Evolutionary conservation across 1,140 invertebrate genomes (phyloP).

Genomic region (Leptinotarsa lineolata): DNA sequence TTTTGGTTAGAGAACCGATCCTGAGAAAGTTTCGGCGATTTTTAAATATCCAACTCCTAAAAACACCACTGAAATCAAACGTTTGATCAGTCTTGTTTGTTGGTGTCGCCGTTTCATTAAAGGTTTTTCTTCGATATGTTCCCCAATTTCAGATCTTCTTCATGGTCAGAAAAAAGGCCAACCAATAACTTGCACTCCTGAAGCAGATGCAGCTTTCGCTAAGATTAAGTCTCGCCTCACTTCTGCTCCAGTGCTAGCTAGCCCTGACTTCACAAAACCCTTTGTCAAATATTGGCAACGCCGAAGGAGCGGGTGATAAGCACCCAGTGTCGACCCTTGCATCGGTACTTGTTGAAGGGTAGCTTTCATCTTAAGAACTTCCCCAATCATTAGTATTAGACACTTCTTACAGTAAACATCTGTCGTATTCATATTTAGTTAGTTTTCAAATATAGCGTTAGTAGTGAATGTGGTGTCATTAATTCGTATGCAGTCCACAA

Average conservation of each 20-base stretch:
- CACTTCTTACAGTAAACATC: no score
- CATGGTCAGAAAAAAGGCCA: slow-evolving; percentile 22
- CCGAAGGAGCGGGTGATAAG: no score
- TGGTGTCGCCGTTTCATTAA: slow-evolving; percentile 32
- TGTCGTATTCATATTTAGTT: no score
- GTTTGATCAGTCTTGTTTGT: slow-evolving; percentile 25
- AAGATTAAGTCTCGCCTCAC: slow-evolving; percentile 1
- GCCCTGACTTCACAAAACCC: slow-evolving; percentile 25
- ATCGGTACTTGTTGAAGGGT: no score
- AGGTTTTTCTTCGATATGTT: slow-evolving; percentile 17
- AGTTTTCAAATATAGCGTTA: no score
- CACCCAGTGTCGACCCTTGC: no score
- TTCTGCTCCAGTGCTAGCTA: slow-evolving; percentile 21
- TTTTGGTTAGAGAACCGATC: slow-evolving; percentile 22
- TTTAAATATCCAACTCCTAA: slow-evolving; percentile 47
- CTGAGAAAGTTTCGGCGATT: slow-evolving; percentile 41
- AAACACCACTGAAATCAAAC: slow-evolving; percentile 36
- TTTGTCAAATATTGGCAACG: no score
- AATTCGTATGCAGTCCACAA: no score
- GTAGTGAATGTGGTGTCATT: no score
- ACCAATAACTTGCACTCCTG: slow-evolving; percentile 1
- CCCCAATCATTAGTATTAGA: no score
- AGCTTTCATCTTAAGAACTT: no score
- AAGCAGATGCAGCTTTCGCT: slow-evolving; percentile 2
- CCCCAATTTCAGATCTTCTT: slow-evolving; percentile 45